Base-by-base conservation (phyloP, 2,113 vertebrate species). In the Pandion haliaetus region DNA sequence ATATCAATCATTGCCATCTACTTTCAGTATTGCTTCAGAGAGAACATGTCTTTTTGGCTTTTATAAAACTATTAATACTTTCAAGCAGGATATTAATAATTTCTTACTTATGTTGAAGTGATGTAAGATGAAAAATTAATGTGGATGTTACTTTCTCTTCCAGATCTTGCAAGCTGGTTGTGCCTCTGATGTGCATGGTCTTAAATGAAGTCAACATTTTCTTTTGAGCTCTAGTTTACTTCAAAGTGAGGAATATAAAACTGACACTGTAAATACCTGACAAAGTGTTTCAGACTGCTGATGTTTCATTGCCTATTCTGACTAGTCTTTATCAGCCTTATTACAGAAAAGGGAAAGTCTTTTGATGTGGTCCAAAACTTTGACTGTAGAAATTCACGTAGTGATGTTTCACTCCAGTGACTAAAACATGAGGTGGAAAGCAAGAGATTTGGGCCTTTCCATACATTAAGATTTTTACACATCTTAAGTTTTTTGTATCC, bases 111-210 rank as follows among this genome's bases (percentile, higher is more conserved):
- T 86, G 90, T 84, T 50, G 85, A 69, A 95, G 86, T 82, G 92
- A 42, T 92, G 73, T 44, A 86, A 84, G 80, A 96, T 97, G 90
- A 96, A 97, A 96, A 93, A 95, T 95, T 93, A 72, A 96, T 94
- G 92, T 66, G 74, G 54, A 70, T 63, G 58, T 79, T 59, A 50
- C 62, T 84, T 73, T 83, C 52, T 80, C 14, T 61, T 79, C 44
- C 52, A 90, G 55, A 44, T 71, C 14, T 66, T 81, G 86, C 76
- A 29, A 40, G 77, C 69, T 92, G 38, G 6, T 63, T 70, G 23
- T 95, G 79, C 76, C 59, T 86, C 52, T 94, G 90, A 90, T 93
- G 86, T 81, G 44, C 0, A 1, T 36, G 69, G 61, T 65, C 89
- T 89, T 57, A 84, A 95, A 76, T 49, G 57, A 83, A 96, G 61